These are phyloP conservation scores for Rhopalosiphum maidis DNA, from an alignment of 1,140 invertebrate genomes.

Conservation along the genomic window DNA sequence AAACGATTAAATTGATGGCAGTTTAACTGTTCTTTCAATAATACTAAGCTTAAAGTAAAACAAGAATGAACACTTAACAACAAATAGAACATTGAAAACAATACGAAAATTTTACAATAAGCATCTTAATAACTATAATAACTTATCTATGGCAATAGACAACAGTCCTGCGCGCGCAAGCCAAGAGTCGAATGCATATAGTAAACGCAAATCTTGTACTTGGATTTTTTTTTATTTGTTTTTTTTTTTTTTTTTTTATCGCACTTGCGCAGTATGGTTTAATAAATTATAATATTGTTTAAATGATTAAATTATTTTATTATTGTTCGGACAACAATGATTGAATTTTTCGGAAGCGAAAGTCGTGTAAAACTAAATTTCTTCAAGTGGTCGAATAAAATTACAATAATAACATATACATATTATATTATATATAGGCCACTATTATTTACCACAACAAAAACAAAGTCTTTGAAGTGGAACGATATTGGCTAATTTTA, in stretches of 20 bases:
- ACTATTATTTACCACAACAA: slow-evolving; percentile 30
- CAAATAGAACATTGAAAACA: slow-evolving; percentile 56
- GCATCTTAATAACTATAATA: slow-evolving; percentile 52
- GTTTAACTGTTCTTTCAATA: slow-evolving; percentile 54
- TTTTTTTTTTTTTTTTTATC: neutral
- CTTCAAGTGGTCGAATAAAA: slow-evolving; percentile 16
- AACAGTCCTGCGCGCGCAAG: slow-evolving; percentile 14
- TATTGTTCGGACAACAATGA: slow-evolving; percentile 14
- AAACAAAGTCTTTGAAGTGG: slow-evolving; percentile 37
- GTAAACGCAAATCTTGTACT: neutral
- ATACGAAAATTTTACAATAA: slow-evolving; percentile 54
- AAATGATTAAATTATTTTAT: slow-evolving; percentile 25
- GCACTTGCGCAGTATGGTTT: neutral
- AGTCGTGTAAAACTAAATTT: slow-evolving; percentile 42
- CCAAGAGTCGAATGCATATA: neutral
- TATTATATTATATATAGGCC: slow-evolving; percentile 14
- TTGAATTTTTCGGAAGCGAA: slow-evolving; percentile 32
- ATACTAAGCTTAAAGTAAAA: slow-evolving; percentile 51
- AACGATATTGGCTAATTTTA: slow-evolving; percentile 22
- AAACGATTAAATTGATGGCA: slow-evolving; percentile 56
- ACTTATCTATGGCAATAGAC: slow-evolving; percentile 48
- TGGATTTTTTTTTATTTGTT: neutral
- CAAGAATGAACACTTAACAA: slow-evolving; percentile 57
- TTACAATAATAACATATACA: slow-evolving; percentile 17
- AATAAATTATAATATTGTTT: neutral